A percentile compares a stretch with the other conserved stretches of the same genome.
These are phyloP conservation scores for Pantherophis vulpinus DNA, from an alignment of 2,797 vertebrate genomes.

Conservation along the genomic window DNA sequence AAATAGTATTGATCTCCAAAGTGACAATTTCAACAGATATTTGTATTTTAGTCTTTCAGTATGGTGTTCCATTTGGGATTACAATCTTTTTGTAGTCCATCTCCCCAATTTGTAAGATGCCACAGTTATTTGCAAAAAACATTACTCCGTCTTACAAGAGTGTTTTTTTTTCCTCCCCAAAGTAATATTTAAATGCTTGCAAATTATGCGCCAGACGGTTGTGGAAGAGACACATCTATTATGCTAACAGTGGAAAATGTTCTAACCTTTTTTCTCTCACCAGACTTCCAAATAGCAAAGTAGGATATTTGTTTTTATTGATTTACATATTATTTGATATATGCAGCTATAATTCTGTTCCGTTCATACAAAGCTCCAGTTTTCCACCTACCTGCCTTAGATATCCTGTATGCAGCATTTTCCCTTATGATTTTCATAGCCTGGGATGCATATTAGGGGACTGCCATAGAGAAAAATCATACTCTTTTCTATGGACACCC, in stretches of 20 bases:
- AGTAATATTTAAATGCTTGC: conserved; percentile 57
- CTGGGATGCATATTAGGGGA: background rate
- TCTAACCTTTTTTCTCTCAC: conserved; percentile 63
- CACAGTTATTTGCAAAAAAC: conserved; percentile 51
- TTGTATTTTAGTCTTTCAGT: background rate
- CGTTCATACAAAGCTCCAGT: conserved; percentile 28
- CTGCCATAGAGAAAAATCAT: background rate
- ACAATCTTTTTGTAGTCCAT: background rate
- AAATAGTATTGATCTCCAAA: background rate
- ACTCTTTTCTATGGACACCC: background rate
- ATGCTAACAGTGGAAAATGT: conserved; percentile 62
- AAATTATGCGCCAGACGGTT: conserved; percentile 43
- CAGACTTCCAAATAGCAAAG: conserved; percentile 58
- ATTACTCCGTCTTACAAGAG: conserved; percentile 50
- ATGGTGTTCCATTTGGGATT: background rate
- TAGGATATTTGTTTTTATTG: conserved; percentile 45
- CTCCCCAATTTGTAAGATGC: conserved; percentile 4
- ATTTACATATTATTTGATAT: conserved; percentile 64
- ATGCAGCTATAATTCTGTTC: conserved; percentile 45
- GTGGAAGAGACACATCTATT: conserved; percentile 45
- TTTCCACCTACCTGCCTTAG: conserved; percentile 48
- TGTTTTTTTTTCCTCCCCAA: conserved; percentile 48
- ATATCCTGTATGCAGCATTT: conserved; percentile 16
- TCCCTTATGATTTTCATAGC: conserved; percentile 18
- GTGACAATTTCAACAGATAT: background rate